Base-by-base conservation (phyloP, 2,888 invertebrate genomes). In the Cryptocephalus moraei region DNA sequence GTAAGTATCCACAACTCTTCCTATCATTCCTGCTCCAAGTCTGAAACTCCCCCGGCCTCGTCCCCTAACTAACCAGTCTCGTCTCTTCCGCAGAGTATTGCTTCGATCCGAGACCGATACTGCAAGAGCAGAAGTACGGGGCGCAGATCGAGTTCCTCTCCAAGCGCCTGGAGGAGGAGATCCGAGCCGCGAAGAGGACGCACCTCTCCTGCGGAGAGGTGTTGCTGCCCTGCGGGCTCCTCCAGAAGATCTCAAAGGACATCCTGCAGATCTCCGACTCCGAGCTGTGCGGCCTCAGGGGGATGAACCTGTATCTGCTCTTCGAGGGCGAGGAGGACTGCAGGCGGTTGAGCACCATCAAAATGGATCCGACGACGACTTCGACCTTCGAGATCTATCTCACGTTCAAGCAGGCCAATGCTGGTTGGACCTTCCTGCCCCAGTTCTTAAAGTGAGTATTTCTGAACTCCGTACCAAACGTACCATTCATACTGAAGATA, bases 301-400 rank as follows among this genome's bases (percentile, higher is more conserved):
- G 91, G 38, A 89, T 90, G 65, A 85, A 86, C 11, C 76, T 91
- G 50, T 87, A 84, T 69, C 82, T 91, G 47, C 84, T 86, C 68
- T 86, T 89, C 60, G 86, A 89, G 66, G 84, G 83, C 43, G 82
- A 81, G 62, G 77, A 75, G 51, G 75, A 78, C 52, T 78, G 79
- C 69, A 76, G 86, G 59, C 77, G 83, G 64, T 77, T 92, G 60
- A 88, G 89, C 47, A 84, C 85, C 62, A 80, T 92, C 70, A 86
- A 89, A 71, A 84, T 88, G 64, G 91, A 92, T 73, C 86, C 87
- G 45, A 81, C 81, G 66, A 88, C 90, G 32, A 86, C 91, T 44
- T 86, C 91, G 52, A 93, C 92, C 52, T 93, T 92, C 70, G 92
- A 93, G 73, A 78, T 93, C 61, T 87, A 86, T 72, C 76, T 93